Base-by-base conservation (phyloP, 2,888 invertebrate species). In the Priocnemis perturbator region DNA sequence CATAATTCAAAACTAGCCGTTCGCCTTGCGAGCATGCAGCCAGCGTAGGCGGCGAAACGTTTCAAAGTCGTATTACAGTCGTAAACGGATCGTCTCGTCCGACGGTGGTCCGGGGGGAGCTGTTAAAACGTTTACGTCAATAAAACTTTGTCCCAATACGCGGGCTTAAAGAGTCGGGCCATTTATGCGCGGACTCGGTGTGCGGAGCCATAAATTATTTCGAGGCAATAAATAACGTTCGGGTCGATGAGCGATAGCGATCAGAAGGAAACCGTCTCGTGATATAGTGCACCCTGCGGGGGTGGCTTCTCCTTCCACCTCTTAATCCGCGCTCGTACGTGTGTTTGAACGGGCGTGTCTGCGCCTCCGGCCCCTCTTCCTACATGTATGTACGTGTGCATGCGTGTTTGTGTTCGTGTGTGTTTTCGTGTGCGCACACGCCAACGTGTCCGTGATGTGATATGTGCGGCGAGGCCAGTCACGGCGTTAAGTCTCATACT, bases 401-500 rank as follows among this genome's bases (percentile, higher is more conserved):
- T 73, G 30, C 66, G 52, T 20, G 59, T 56, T 59, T 59, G 61
- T 37, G 26, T 26, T 4, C 26, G 26, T 11, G 7, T 37, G 37
- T 37, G 14, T 11, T 11, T 11, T 37, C 37, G 37, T 37, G 37
- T 37, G 37, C 7, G 37, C 37, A 37, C 37, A 37, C 37, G 11
- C 37, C 7, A 64, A 67, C 58, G 60, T 69, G 73, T 69, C 73
- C 61, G 68, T 71, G 74, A 69, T 78, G 73, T 83, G 83, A 83
- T 83, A 83, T 83, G 83, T 83, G 37, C 79, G 77, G 77, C 81
- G 81, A 81, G 76, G 76, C 74, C 77, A 81, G 80, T 82, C 80
- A 19, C 17, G 50, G 77, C 79, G 74, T 73, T 65, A 61, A 79
- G 67, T 76, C 73, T 60, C 60, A 67, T 30, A 65, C 67, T 71